Conservation (phyloP, 2,797 vertebrate species). For the Artibeus lituratus region DNA sequence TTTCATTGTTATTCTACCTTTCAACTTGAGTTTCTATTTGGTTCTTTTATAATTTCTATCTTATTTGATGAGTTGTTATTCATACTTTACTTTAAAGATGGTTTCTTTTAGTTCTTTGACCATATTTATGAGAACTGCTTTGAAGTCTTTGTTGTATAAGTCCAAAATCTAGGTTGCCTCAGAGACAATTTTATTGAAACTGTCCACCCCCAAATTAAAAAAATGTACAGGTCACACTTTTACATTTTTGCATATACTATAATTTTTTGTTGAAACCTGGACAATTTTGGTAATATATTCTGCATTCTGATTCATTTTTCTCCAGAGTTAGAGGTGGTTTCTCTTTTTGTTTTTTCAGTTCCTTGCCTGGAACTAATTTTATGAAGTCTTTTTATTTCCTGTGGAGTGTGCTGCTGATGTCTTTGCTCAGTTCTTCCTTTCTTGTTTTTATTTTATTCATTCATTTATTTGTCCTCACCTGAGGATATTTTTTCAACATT, state of each 20-base stretch:
- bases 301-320: neutral
- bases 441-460: neutral
- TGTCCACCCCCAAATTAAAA: neutral
- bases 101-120: slow-evolving; percentile 2
- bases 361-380: neutral
- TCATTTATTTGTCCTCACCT: neutral
- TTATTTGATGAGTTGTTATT: neutral
- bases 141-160: neutral
- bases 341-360: neutral
- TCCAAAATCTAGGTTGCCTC: neutral
- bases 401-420: neutral
- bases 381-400: neutral
- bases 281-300: neutral
- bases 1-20: neutral
- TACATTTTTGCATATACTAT: neutral
- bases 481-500: neutral
- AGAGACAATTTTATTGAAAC: neutral
- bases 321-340: neutral
- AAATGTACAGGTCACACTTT: neutral
- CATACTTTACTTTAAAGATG: slow-evolving; percentile 27
- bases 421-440: neutral
- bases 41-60: neutral
- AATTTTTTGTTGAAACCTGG: neutral
- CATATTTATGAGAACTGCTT: neutral
- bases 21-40: slow-evolving; percentile 12